Percentiles rank a stretch among this genome's conserved stretches.
Conservation (phyloP, 2,113 vertebrate species). For the Phocoena phocoena region DNA sequence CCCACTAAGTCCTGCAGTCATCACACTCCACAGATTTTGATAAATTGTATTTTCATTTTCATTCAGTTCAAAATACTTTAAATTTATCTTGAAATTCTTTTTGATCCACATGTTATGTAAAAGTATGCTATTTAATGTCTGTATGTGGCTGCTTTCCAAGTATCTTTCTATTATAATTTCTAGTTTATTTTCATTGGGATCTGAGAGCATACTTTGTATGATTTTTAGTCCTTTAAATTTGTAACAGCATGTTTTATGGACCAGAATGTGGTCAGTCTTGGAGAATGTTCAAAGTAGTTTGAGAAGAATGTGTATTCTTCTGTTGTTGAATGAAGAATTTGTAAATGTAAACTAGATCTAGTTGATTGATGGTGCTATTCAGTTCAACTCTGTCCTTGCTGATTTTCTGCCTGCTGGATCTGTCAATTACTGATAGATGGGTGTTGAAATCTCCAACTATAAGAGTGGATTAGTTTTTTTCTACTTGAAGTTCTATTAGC, state of each 20-base stretch:
- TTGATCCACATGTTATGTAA: neutral
- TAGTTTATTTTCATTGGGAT: neutral
- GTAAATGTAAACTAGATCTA: neutral
- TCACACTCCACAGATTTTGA: neutral
- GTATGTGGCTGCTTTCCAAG: neutral
- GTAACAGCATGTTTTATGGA: neutral
- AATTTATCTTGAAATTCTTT: neutral
- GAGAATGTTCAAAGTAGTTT: neutral
- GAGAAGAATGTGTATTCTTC: neutral
- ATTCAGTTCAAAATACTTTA: neutral
- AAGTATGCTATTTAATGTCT: neutral
- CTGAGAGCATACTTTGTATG: neutral
- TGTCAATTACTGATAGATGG: conserved; percentile 2
- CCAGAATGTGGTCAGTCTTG: neutral
- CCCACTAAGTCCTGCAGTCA: neutral
- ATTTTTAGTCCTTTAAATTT: neutral
- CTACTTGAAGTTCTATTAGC: neutral
- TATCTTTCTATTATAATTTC: neutral
- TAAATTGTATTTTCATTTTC: neutral
- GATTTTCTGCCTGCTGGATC: neutral
- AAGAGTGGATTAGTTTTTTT: neutral
- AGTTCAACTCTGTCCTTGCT: neutral
- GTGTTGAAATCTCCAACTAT: neutral
- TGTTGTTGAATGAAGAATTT: neutral
- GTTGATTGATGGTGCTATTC: neutral